phyloP scores from a whole-genome alignment of 2,797 vertebrate genomes.

The Clarias pachynema region DNA sequence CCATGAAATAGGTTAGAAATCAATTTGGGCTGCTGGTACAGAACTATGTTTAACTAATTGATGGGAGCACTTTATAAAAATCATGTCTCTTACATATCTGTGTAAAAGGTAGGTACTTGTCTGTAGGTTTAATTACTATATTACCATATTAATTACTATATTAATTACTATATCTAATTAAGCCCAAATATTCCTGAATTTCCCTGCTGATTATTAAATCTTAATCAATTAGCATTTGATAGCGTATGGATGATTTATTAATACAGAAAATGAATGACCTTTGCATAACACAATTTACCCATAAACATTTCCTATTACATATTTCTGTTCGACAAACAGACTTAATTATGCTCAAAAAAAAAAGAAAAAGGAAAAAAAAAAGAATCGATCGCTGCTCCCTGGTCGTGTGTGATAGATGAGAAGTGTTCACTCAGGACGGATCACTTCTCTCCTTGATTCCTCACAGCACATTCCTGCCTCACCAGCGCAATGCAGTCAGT shows the following conservation, averaged over 20 bases:
- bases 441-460: slow-evolving; percentile 54
- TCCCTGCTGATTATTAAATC: not conserved
- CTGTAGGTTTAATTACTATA: not conserved
- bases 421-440: slow-evolving; percentile 56
- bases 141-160: not conserved
- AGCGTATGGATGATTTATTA: not conserved
- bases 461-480: slow-evolving; percentile 55
- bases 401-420: slow-evolving; percentile 36
- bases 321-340: slow-evolving; percentile 13
- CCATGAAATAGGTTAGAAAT: not conserved
- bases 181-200: not conserved
- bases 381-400: slow-evolving; percentile 16
- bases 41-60: not conserved
- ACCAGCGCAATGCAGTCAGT: slow-evolving; percentile 59
- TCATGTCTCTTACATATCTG: not conserved
- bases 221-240: not conserved
- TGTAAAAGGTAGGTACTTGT: not conserved
- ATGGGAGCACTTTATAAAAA: not conserved
- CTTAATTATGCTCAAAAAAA: not conserved
- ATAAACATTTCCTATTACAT: not conserved
- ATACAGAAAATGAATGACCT: slow-evolving; percentile 38
- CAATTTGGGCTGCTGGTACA: not conserved
- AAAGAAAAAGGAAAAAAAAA: not conserved
- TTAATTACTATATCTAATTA: not conserved
- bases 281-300: slow-evolving; percentile 4